These are phyloP conservation scores for Trididemnum clinides DNA, from an alignment of 23 tunicate species.

Conservation along the genomic window DNA sequence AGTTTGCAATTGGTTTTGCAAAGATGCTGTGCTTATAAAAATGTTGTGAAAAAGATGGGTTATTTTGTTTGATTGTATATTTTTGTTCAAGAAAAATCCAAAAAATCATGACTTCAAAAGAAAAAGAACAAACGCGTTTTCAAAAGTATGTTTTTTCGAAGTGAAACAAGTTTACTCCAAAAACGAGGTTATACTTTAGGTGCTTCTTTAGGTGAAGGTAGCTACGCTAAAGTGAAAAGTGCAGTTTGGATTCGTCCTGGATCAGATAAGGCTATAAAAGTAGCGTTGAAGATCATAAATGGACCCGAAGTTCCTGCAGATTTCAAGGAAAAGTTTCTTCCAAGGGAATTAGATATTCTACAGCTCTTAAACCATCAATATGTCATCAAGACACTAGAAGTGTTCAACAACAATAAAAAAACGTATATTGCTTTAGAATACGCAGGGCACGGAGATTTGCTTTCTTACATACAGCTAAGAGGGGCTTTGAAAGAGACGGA, in stretches of 20 bases:
- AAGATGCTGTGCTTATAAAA: too few relatives aligned
- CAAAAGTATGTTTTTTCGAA: conserved; percentile 43
- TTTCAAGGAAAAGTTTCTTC: conserved; percentile 83
- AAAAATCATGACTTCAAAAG: neutral
- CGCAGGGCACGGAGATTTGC: conserved; percentile 83
- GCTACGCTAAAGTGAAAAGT: conserved; percentile 80
- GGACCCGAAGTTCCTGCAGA: conserved; percentile 52
- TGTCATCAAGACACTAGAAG: conserved; percentile 85
- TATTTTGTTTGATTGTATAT: too few relatives aligned
- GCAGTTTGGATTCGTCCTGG: conserved; percentile 70
- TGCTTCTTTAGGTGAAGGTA: conserved; percentile 69
- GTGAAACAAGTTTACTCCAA: conserved; percentile 57
- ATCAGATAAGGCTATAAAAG: conserved; percentile 19
- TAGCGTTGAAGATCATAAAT: conserved; percentile 79
- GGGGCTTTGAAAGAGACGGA: conserved; percentile 62
- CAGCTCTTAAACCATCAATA: conserved; percentile 60
- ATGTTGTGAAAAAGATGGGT: too few relatives aligned
- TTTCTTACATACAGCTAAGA: conserved; percentile 63
- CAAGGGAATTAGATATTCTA: conserved; percentile 66
- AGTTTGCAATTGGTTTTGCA: too few relatives aligned
- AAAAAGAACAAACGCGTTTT: neutral
- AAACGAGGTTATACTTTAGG: conserved; percentile 68
- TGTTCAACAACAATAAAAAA: conserved; percentile 58
- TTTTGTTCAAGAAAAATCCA: too few relatives aligned
- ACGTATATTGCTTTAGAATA: conserved; percentile 68